These are phyloP conservation scores for Alectura lathami DNA, from an alignment of 2,113 vertebrate genomes.

Conservation along the genomic window DNA sequence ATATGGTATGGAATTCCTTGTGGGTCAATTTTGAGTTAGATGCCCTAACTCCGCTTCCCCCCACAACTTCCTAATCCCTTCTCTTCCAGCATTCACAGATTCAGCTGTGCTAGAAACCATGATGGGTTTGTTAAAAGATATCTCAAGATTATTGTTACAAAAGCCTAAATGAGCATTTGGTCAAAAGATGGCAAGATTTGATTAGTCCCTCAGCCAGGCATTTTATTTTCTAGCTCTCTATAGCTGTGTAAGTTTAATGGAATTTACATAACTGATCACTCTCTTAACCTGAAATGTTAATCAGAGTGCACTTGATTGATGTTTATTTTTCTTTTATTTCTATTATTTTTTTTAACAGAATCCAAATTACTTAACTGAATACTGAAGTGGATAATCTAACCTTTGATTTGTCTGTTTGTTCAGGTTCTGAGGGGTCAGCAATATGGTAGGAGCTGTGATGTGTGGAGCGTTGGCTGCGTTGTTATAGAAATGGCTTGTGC, in stretches of 20 bases:
- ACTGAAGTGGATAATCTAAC: neutral
- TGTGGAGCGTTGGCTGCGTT: constrained; percentile 91
- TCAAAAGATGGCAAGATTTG: neutral
- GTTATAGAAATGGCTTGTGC: constrained; percentile 93
- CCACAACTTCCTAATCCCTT: no score
- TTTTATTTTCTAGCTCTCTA: neutral
- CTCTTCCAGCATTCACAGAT: no score
- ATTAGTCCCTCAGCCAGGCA: neutral
- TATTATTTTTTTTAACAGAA: neutral
- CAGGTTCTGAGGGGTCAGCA: constrained; percentile 90
- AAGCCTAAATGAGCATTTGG: neutral
- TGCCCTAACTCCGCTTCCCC: no score
- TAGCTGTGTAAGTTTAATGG: neutral
- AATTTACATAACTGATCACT: neutral
- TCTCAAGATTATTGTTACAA: neutral
- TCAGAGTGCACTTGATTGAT: neutral
- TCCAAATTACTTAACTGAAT: no score
- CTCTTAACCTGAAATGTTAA: neutral
- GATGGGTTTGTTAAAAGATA: neutral
- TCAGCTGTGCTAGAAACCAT: no score
- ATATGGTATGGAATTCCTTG: no score
- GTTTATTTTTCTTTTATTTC: neutral
- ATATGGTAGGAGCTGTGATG: constrained; percentile 92
- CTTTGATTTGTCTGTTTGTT: neutral
- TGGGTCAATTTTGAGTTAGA: no score